Evolutionary conservation across 2,797 vertebrate genomes (phyloP), one percentile per base, ranked within the genome.

Genomic region (Urocyon cinereoargenteus): DNA sequence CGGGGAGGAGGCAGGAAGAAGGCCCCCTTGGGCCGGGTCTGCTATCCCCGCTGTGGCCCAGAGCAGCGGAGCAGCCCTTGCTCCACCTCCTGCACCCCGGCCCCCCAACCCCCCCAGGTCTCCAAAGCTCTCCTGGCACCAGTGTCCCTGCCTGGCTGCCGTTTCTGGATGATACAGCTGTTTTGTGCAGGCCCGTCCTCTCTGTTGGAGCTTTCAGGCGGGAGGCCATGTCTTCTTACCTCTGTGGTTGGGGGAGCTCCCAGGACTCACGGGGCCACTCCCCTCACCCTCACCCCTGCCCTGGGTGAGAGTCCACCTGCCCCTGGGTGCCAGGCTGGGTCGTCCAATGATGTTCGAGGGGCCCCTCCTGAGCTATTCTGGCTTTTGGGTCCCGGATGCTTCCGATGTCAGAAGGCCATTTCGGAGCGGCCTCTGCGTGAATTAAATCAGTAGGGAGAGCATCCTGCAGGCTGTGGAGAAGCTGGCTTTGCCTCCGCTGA

Each of bases 341-440:
- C 10, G 0, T 18, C 18, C 49, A 16, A 12, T 0, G 16, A n/a
- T 49, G 14, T 16, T 45, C 1, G 36, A 15, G 24, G 24, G 14
- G 40, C 14, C 72, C 72, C 6, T 12, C 14, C 40, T 1, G 24
- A 49, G 72, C 40, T 16, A 40, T 45, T 28, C 24, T 22, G 68
- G 68, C 5, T 22, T 10, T 40, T 72, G 12, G 68, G 68, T n/a
- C 2, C n/a, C 18, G 0, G 66, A 36, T 36, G 34, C 2, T 10
- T 40, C 68, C 36, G 68, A 72, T 21, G 68, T 36, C 19, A 22
- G 68, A 62, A 36, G 34, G 34, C 36, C 10, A 1, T 22, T 24
- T 22, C 70, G 24, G 70, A 72, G 36, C 12, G 6, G 22, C 0
- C 21, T 72, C 13, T 24, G 5, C 11, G 0, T 6, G 21, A 13